phyloP scores from a whole-genome alignment of 2,797 vertebrate species.

The Alosa sapidissima region DNA sequence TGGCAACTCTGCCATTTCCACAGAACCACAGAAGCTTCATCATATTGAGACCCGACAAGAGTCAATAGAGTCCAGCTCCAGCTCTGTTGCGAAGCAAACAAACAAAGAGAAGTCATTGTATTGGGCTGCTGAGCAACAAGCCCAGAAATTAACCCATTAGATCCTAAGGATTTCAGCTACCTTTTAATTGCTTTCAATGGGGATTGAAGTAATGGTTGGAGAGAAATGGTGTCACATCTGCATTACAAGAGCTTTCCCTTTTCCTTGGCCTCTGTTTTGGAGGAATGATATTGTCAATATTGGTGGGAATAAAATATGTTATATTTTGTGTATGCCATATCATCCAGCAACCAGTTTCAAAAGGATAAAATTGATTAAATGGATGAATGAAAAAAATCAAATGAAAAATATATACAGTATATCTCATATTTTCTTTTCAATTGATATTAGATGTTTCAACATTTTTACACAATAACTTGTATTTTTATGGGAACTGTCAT shows the following conservation, averaged over 20 bases:
- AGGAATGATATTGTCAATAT: slow-evolving; percentile 54
- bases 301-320: not conserved
- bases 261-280: slow-evolving; percentile 32
- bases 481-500: not conserved
- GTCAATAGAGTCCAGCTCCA: slow-evolving; percentile 61
- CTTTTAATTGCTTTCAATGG: slow-evolving; percentile 67
- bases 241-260: slow-evolving; percentile 46
- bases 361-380: slow-evolving; percentile 36
- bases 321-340: slow-evolving; percentile 26
- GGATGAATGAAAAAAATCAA: not conserved
- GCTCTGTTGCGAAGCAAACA: slow-evolving; percentile 59
- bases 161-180: slow-evolving; percentile 56
- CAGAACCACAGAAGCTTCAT: slow-evolving; percentile 51
- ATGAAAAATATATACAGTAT: not conserved
- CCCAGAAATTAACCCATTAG: slow-evolving; percentile 67
- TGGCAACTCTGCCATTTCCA: slow-evolving; percentile 34
- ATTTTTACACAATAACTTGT: not conserved
- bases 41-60: slow-evolving; percentile 55
- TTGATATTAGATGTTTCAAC: not conserved
- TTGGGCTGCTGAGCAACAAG: slow-evolving; percentile 56
- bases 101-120: slow-evolving; percentile 61
- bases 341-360: slow-evolving; percentile 36
- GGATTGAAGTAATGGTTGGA: slow-evolving; percentile 59
- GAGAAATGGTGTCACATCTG: slow-evolving; percentile 59
- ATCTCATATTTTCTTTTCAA: not conserved